A percentile compares a stretch with the other conserved stretches of the same genome.
phyloP scores from a whole-genome alignment of 1,140 invertebrate genomes.

The Drosophila tristis region DNA sequence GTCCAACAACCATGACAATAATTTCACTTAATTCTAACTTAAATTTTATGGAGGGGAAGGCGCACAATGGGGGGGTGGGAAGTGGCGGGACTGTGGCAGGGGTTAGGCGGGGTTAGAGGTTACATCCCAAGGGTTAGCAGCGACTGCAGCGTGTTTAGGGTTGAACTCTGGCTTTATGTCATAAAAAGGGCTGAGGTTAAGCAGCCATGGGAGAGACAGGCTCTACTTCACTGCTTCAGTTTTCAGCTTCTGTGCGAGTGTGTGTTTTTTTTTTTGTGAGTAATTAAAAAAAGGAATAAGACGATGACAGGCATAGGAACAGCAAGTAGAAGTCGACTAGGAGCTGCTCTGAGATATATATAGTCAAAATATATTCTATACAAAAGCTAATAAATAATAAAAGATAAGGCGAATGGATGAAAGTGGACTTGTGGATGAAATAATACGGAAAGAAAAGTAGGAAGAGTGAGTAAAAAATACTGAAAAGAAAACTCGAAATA shows the following conservation, averaged over 20 bases:
- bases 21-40: conserved; percentile 74
- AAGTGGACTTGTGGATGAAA: too few relatives aligned
- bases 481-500: too few relatives aligned
- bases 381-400: too few relatives aligned
- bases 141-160: conserved; percentile 19
- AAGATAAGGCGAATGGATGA: too few relatives aligned
- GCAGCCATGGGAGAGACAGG: conserved; percentile 61
- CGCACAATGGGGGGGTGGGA: not conserved
- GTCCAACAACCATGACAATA: conserved; percentile 65
- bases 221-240: conserved; percentile 50
- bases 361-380: too few relatives aligned
- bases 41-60: conserved; percentile 23
- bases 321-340: not conserved
- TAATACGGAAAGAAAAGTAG: too few relatives aligned
- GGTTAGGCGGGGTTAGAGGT: conserved; percentile 31
- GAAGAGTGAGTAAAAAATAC: too few relatives aligned
- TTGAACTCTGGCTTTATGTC: conserved; percentile 29
- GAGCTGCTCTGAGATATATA: not conserved
- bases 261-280: conserved; percentile 58
- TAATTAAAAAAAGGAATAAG: conserved; percentile 69
- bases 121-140: not conserved
- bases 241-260: too few relatives aligned
- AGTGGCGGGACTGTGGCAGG: conserved; percentile 1
- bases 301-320: conserved; percentile 6
- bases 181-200: conserved; percentile 73